phyloP scores from a whole-genome alignment of 2,113 vertebrate species.

The Stegostoma tigrinum region DNA sequence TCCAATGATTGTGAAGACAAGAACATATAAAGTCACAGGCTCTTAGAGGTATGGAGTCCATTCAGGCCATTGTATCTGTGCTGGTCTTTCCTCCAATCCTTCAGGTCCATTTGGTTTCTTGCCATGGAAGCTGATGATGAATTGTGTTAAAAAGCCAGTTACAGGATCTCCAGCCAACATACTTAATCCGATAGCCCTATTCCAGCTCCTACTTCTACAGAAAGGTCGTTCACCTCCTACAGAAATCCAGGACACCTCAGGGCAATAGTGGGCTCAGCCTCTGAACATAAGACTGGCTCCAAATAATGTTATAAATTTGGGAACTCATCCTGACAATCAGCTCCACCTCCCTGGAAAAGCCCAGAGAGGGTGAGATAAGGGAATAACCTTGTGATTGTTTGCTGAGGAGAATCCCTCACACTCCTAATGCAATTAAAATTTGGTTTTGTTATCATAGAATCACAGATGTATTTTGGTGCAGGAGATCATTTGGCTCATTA shows the following conservation, averaged over 20 bases:
- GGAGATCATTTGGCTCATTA: too few relatives aligned
- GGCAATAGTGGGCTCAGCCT: neutral
- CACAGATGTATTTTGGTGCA: too few relatives aligned
- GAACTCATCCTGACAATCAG: neutral
- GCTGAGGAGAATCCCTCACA: neutral
- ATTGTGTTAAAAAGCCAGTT: neutral
- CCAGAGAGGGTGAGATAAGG: neutral
- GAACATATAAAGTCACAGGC: neutral
- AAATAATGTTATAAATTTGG: neutral
- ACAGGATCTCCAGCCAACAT: neutral
- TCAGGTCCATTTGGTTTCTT: neutral
- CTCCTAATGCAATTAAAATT: neutral
- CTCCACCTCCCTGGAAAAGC: neutral
- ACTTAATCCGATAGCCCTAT: neutral
- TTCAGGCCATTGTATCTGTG: too few relatives aligned
- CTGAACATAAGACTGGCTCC: neutral
- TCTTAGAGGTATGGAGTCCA: too few relatives aligned
- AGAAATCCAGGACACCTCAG: neutral
- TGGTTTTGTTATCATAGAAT: neutral
- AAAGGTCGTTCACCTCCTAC: neutral
- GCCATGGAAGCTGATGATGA: neutral
- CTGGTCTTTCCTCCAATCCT: too few relatives aligned
- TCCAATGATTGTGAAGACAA: too few relatives aligned
- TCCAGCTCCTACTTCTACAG: too few relatives aligned
- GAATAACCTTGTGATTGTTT: neutral